Base-by-base conservation (phyloP, 2,113 vertebrate species). In the Periophthalmus modestus region DNA sequence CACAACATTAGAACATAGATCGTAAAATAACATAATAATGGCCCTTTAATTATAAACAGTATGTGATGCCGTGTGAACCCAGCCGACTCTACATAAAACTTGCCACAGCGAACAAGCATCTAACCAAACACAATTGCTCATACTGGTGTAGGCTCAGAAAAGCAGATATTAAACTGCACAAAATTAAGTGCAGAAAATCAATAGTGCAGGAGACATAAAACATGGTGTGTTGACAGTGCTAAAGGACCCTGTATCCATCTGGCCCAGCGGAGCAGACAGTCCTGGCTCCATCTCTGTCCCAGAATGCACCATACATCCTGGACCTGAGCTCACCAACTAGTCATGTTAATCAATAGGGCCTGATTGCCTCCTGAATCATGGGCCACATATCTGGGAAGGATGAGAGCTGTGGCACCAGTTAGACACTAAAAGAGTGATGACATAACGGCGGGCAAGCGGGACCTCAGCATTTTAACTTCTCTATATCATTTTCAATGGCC, bases 321-420 rank as follows among this genome's bases (percentile, higher is more conserved):
- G 0, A 63, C 59, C 66, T 74, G 39, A 58, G 82, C 83, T 80
- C 89, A 84, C 82, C 87, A 62, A 88, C 90, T 87, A 90, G 91
- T 91, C 87, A 86, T 91, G 91, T 88, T 91, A 91, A 93, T 93
- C 93, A 91, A 93, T 93, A 91, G 72, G 52, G 72, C 83, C 85
- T 89, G 93, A 93, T 90, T 92, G 89, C 87, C 82, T 89, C 88
- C 59, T 93, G 91, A 89, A 92, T 93, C 90, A 91, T 82, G 72
- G 47, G 82, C 70, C 79, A 90, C 83, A 86, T 86, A 88, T 88
- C 75, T 81, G 77, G 83, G n/a, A 7, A 81, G 80, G 78, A 73
- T 81, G 81, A 33, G 75, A 82, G 75, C 74, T 39, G 3, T 77
- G 66, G 75, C 83, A 88, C 84, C 74, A 79, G 81, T 71, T 70